phyloP scores from a whole-genome alignment of 1,140 invertebrate species.

The Coboldia fuscipes region DNA sequence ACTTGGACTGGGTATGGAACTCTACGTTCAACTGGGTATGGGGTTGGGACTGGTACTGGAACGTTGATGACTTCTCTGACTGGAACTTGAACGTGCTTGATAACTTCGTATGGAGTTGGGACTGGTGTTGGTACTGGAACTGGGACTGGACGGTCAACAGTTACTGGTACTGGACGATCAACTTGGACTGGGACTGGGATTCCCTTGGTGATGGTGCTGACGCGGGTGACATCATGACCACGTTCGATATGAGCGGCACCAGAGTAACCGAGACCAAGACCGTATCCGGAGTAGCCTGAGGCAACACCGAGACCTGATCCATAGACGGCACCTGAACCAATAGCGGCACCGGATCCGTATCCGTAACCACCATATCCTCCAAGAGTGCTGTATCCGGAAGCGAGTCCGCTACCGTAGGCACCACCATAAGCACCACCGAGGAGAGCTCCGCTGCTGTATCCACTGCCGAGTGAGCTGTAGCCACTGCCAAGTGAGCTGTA shows the following conservation, averaged over 20 bases:
- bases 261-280: constrained; percentile 22
- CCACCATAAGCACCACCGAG: constrained; percentile 8
- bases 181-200: constrained; percentile 37
- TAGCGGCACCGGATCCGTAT: constrained; percentile 5
- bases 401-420: neutral
- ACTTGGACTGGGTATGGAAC: constrained; percentile 36
- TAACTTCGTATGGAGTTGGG: constrained; percentile 35
- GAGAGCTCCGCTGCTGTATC: constrained; percentile 12
- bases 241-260: constrained; percentile 18
- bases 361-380: no score
- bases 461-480: no score
- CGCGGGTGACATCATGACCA: constrained; percentile 4
- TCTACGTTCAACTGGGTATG: constrained; percentile 35
- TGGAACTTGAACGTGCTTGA: constrained; percentile 37
- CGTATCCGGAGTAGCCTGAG: no score
- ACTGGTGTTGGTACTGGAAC: constrained; percentile 30
- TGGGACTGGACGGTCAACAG: constrained; percentile 31
- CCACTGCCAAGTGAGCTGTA: no score
- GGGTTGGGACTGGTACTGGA: constrained; percentile 32
- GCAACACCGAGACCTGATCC: constrained; percentile 1
- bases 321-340: constrained; percentile 14
- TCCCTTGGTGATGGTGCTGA: constrained; percentile 44
- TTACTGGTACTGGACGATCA: constrained; percentile 31
- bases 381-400: no score
- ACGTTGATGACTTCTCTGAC: constrained; percentile 42